phyloP scores from a whole-genome alignment of 2,797 vertebrate genomes.

The Calcarius lapponicus region DNA sequence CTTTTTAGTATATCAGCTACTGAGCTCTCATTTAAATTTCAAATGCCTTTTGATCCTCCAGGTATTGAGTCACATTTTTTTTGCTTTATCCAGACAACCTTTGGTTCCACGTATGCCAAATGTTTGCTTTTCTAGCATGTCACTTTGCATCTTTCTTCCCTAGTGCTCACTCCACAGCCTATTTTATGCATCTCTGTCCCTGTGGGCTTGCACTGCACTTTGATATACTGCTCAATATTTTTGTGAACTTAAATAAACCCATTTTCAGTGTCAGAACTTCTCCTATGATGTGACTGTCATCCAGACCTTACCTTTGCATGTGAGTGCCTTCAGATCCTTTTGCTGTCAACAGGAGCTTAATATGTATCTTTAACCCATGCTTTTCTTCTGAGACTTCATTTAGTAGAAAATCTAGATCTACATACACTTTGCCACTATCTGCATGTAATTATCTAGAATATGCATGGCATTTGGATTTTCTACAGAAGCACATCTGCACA shows the following conservation, averaged over 20 bases:
- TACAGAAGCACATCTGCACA: neutral
- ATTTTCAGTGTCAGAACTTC: neutral
- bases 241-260: neutral
- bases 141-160: neutral
- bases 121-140: slow-evolving; percentile 18
- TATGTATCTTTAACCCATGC: rapidly evolving
- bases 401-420: neutral
- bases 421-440: neutral
- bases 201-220: neutral
- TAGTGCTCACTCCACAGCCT: neutral
- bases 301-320: neutral
- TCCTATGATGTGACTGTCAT: neutral
- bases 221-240: neutral
- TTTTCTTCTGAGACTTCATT: neutral
- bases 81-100: neutral
- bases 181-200: neutral
- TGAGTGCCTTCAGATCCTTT: neutral
- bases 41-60: neutral
- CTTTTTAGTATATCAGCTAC: neutral
- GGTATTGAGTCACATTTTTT: neutral
- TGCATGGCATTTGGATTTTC: neutral
- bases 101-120: neutral
- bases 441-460: neutral
- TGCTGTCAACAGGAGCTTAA: neutral
- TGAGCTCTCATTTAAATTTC: neutral